These are phyloP conservation scores for Amblyopsis rosae DNA, from an alignment of 2,113 vertebrate genomes.

Conservation along the genomic window DNA sequence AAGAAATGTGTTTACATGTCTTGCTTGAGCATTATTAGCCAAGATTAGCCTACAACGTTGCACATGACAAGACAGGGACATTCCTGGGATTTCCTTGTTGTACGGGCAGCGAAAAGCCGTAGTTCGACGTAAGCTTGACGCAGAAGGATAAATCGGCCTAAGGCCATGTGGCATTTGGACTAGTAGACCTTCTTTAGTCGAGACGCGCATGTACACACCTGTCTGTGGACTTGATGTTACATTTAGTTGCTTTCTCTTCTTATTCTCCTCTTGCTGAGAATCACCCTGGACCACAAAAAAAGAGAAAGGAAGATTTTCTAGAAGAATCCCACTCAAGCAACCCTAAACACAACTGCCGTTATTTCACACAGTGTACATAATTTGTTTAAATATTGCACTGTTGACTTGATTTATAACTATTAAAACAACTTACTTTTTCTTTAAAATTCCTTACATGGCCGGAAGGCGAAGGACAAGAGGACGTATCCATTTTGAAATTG, in stretches of 20 bases:
- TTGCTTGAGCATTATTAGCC: too few relatives aligned
- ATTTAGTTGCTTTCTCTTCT: constrained; percentile 82
- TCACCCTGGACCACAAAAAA: constrained; percentile 69
- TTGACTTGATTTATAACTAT: neutral
- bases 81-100: too few relatives aligned
- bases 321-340: neutral
- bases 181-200: too few relatives aligned
- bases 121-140: too few relatives aligned
- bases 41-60: too few relatives aligned
- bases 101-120: too few relatives aligned
- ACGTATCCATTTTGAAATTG: constrained; percentile 71
- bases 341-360: neutral
- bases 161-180: too few relatives aligned
- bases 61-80: too few relatives aligned
- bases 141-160: too few relatives aligned
- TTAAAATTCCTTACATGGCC: constrained; percentile 71
- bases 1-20: too few relatives aligned
- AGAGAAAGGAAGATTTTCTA: neutral
- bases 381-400: neutral
- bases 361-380: neutral
- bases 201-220: constrained; percentile 71
- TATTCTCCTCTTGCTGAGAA: constrained; percentile 82
- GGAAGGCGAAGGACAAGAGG: constrained; percentile 51
- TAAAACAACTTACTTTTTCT: constrained; percentile 73
- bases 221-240: constrained; percentile 86